These are phyloP conservation scores for Agriopis leucophaearia DNA, from an alignment of 2,888 invertebrate species.

Conservation along the genomic window DNA sequence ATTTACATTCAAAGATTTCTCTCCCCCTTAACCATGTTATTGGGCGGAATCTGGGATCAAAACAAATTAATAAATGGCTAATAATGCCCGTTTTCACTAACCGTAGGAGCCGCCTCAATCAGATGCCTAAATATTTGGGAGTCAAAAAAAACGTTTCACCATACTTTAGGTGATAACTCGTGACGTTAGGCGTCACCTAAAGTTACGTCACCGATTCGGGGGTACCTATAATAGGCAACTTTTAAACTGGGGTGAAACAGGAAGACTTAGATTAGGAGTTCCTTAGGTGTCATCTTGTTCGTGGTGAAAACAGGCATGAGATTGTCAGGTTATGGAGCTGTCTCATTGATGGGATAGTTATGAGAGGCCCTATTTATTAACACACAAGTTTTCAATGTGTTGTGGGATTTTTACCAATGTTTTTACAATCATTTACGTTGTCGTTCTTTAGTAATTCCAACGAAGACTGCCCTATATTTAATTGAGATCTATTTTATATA, in stretches of 20 bases:
- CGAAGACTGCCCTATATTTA: slow-evolving; percentile 86
- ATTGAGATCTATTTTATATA: slow-evolving; percentile 86
- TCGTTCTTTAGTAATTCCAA: slow-evolving; percentile 83
- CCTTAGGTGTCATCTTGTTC: too few species aligned
- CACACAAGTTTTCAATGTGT: slow-evolving; percentile 66
- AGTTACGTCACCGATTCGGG: too few species aligned
- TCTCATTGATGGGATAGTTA: slow-evolving; percentile 13
- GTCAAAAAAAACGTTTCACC: too few species aligned
- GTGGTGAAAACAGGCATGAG: too few species aligned
- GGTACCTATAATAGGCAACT: too few species aligned
- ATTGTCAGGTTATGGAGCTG: background rate
- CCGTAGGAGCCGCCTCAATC: too few species aligned
- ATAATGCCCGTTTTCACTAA: too few species aligned
- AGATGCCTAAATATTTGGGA: too few species aligned
- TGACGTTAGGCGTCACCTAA: too few species aligned
- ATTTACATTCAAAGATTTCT: background rate
- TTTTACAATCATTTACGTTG: slow-evolving; percentile 79
- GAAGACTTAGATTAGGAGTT: too few species aligned
- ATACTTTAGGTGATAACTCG: too few species aligned
- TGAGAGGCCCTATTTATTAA: slow-evolving; percentile 24
- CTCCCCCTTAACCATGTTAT: background rate
- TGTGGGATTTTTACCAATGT: slow-evolving; percentile 71
- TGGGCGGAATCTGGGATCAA: background rate
- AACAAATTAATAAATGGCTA: background rate
- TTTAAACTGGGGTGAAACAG: too few species aligned